Conservation (phyloP, 2,113 vertebrate species). For the Psettodes erumei region DNA sequence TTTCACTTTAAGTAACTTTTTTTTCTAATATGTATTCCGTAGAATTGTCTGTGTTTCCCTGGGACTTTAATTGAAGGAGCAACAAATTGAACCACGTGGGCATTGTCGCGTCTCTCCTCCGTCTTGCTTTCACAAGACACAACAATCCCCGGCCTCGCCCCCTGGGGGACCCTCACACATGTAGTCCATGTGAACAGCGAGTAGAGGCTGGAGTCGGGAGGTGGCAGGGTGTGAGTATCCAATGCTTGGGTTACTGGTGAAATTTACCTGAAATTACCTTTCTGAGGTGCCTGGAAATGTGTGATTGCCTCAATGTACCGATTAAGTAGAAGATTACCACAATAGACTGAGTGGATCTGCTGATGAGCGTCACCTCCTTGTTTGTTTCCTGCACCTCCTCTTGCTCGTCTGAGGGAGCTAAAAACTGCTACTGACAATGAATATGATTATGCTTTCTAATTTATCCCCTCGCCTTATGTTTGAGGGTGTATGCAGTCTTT, state of each 20-base stretch:
- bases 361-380: conserved; percentile 3
- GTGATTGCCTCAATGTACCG: not conserved
- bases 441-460: not conserved
- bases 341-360: conserved; percentile 28
- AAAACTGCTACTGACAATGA: not conserved
- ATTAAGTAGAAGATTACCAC: not conserved
- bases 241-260: not conserved
- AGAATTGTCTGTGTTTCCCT: no score
- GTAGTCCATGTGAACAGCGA: not conserved
- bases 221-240: no score
- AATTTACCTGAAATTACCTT: conserved; percentile 12
- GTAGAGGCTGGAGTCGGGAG: not conserved
- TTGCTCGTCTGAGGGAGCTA: not conserved
- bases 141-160: no score
- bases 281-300: not conserved
- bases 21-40: no score
- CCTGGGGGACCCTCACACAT: no score
- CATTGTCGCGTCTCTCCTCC: no score
- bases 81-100: no score
- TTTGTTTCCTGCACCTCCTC: not conserved
- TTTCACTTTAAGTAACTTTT: no score
- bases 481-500: not conserved
- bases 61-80: no score
- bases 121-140: no score
- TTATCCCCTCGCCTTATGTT: not conserved